Base-by-base conservation (phyloP, 2,797 vertebrate species). In the Labroides dimidiatus region DNA sequence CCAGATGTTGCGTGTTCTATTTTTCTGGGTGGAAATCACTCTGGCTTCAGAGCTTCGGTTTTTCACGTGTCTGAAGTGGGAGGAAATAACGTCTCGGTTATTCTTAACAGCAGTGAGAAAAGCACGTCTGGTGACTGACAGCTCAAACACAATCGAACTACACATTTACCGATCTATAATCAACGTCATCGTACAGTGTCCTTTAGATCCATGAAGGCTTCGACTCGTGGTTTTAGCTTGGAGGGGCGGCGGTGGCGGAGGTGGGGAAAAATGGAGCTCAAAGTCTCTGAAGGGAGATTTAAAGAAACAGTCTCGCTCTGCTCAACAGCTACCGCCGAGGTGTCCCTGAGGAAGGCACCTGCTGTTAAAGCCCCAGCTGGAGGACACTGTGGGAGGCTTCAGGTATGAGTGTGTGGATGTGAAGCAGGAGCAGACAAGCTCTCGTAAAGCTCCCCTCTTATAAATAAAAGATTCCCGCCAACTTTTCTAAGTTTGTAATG, bases 321-420 rank as follows among this genome's bases (percentile, higher is more conserved):
- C 47, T 56, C 66, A 60, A 64, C 68, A 75, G 76, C 75, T 70
- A 78, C 69, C 10, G 50, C 43, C 70, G 20, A 70, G 81, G 89
- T 85, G 90, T 90, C 89, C 81, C 80, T 88, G 90, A 90, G 79
- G 79, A 87, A 90, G 90, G 89, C 91, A 87, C 85, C 88, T 72
- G 45, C 84, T 80, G 82, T 69, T n/a, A 42, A 56, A 78, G 53
- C 70, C 65, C 70, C 78, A 6, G 63, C 4, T 44, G 62, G 39
- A 57, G 67, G 58, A 41, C 53, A 33, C 30, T 4, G 30, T 33
- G 30, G 30, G 30, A 33, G 30, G 30, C 66, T 63, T 59, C 43
- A 44, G 69, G n/a, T 48, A 16, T 60, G 68, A 39, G 44, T 16
- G 52, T 52, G 70, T 27, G 43, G 12, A 59, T 21, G 61, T 45